Percentiles rank a stretch among this genome's conserved stretches.
phyloP scores from a whole-genome alignment of 2,888 invertebrate species.

The Aphelenchoides bicaudatus region DNA sequence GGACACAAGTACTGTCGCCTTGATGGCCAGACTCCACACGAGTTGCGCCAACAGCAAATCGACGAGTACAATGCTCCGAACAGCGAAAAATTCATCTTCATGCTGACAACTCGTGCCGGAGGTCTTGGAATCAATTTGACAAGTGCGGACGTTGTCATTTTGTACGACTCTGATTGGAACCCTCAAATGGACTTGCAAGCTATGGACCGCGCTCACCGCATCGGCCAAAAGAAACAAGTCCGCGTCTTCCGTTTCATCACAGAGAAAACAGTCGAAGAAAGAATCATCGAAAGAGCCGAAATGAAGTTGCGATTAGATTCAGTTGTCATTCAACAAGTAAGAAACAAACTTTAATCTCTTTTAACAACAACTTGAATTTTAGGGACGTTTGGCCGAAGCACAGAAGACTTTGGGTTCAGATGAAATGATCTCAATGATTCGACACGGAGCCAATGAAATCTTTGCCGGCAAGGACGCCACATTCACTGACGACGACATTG shows the following conservation, averaged over 20 bases:
- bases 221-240: conserved; percentile 98
- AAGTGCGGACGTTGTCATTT: conserved; percentile 96
- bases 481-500: conserved; percentile 96
- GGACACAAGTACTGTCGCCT: conserved; percentile 68
- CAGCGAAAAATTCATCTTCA: conserved; percentile 90
- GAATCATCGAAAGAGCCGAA: conserved; percentile 95
- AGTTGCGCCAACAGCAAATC: conserved; percentile 86
- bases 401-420: conserved; percentile 85
- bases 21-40: conserved; percentile 96
- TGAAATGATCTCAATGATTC: conserved; percentile 96
- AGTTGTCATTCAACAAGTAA: conserved; percentile 87
- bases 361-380: too few relatives aligned
- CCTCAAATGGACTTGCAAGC: conserved; percentile 78
- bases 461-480: conserved; percentile 91
- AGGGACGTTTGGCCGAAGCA: conserved; percentile 78
- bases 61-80: conserved; percentile 82
- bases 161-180: conserved; percentile 94
- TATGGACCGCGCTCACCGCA: conserved; percentile 94
- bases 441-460: conserved; percentile 73
- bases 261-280: conserved; percentile 93
- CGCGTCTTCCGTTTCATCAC: conserved; percentile 96
- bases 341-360: too few relatives aligned
- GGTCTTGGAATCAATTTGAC: conserved; percentile 79
- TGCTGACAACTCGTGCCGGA: conserved; percentile 79
- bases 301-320: conserved; percentile 97